Percentiles rank a stretch among this genome's conserved stretches.
Conservation (phyloP, 2,113 vertebrate genomes). For the Murina feae region DNA sequence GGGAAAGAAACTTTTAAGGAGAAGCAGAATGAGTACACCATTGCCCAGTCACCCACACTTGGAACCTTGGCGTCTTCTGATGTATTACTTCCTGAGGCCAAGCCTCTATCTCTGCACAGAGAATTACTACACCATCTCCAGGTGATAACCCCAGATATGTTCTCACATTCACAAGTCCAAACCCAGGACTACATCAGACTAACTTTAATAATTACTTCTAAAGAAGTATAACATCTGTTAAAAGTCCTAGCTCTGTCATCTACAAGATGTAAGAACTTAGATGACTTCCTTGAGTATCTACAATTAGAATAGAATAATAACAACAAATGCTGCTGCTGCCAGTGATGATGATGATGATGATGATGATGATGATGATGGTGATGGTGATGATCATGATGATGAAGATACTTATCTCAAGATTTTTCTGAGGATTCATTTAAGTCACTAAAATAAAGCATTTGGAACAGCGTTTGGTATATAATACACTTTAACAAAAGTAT, state of each 20-base stretch:
- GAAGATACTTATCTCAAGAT: neutral
- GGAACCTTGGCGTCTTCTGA: neutral
- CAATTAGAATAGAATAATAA: neutral
- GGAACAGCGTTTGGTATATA: neutral
- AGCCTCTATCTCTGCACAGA: neutral
- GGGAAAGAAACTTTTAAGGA: neutral
- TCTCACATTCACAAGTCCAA: neutral
- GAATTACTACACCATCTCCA: neutral
- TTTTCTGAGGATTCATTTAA: neutral
- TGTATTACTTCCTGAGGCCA: slow-evolving; percentile 5
- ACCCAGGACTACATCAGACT: neutral
- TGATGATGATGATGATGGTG: neutral
- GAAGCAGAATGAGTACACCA: neutral
- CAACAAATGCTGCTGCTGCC: neutral
- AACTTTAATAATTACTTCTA: slow-evolving; percentile 25
- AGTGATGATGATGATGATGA: neutral
- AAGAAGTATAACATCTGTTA: neutral
- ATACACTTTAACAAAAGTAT: neutral
- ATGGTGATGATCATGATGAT: neutral
- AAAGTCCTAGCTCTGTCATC: neutral
- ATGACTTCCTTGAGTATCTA: neutral
- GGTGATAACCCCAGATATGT: neutral
- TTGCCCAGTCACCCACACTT: neutral
- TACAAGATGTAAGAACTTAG: neutral
- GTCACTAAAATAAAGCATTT: neutral